Conservation (phyloP, 1,140 invertebrate genomes). For the Zaprionus kolodkinae region DNA sequence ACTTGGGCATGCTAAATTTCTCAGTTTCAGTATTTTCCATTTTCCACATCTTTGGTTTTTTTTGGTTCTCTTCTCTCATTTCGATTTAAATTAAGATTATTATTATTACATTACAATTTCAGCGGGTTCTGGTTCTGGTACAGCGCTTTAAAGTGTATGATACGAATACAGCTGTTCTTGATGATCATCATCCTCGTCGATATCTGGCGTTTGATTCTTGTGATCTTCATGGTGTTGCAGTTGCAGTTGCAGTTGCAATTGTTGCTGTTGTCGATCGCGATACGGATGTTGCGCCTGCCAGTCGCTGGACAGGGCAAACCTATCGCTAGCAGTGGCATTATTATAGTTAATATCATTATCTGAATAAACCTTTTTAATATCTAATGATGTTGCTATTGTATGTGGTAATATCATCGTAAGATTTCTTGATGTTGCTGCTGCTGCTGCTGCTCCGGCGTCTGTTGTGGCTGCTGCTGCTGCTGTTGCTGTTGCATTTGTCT, state of each 20-base stretch:
- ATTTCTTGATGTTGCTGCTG: constrained; percentile 57
- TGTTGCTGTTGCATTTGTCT: constrained; percentile 12
- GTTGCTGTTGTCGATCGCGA: constrained; percentile 29
- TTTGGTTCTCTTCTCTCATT: constrained; percentile 5
- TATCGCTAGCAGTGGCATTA: constrained; percentile 27
- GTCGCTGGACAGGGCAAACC: constrained; percentile 14
- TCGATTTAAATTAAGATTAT: constrained; percentile 3
- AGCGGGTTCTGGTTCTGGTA: constrained; percentile 34
- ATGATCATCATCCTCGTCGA: constrained; percentile 27
- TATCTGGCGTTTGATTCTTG: constrained; percentile 11
- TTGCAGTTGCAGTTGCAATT: constrained; percentile 24
- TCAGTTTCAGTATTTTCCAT: background rate
- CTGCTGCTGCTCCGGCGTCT: constrained; percentile 29
- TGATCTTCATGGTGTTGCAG: constrained; percentile 29
- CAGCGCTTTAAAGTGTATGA: constrained; percentile 63
- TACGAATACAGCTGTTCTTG: constrained; percentile 63
- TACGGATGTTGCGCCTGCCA: constrained; percentile 17
- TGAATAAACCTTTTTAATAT: constrained; percentile 69
- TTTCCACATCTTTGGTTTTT: constrained; percentile 1
- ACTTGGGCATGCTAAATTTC: background rate
- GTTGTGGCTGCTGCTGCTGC: constrained; percentile 3
- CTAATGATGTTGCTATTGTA: constrained; percentile 65
- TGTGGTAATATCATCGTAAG: constrained; percentile 75
- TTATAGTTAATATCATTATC: constrained; percentile 72
- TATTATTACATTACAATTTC: constrained; percentile 11